Base-by-base conservation (phyloP, 2,888 invertebrate genomes). In the Acanthosepion esculentum region DNA sequence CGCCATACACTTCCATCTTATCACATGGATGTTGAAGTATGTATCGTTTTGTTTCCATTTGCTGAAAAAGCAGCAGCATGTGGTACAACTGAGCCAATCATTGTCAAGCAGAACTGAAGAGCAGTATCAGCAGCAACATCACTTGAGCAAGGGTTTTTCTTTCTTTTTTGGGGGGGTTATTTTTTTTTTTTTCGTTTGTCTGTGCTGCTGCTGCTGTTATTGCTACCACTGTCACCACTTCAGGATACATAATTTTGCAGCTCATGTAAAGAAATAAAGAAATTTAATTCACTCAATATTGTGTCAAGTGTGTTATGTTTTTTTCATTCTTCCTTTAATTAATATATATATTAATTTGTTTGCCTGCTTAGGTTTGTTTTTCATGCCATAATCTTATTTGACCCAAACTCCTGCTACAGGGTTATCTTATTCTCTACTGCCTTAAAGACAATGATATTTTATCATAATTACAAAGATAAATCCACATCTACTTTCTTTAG, bases 181-280 rank as follows among this genome's bases (percentile, higher is more conserved):
- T 59, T 59, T 59, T 26, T 59, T 59, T 59, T 59, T 59, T 59
- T 59, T 26, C 20, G 6, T 26, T 12, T n/a, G 12, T 33, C 12
- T 33, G 15, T 12, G 5, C 12, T n/a, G n/a, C n/a, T 33, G n/a
- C 33, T 78, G 78, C 33, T 59, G 59, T 20, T 59, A 23, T 20
- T 59, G 59, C 59, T 59, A 6, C 59, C 59, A 59, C 6, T 78
- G 4, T 78, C n/a, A 78, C n/a, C 33, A 48, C 78, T 95, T 95
- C 94, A 94, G 50, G 64, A 41, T 50, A 92, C 94, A 91, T 94
- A 50, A 94, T 94, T 94, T 94, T 94, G 94, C 94, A 94, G 92
- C 94, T 91, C 91, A 59, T 94, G 94, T 92, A 94, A 91, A 91
- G 92, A 92, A 94, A 53, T 92, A 41, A 94, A 94, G 55, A 94